Evolutionary conservation across 2,797 vertebrate species (phyloP), one percentile per base, ranked within the genome.

Genomic region (Sebastes diploproa): DNA sequence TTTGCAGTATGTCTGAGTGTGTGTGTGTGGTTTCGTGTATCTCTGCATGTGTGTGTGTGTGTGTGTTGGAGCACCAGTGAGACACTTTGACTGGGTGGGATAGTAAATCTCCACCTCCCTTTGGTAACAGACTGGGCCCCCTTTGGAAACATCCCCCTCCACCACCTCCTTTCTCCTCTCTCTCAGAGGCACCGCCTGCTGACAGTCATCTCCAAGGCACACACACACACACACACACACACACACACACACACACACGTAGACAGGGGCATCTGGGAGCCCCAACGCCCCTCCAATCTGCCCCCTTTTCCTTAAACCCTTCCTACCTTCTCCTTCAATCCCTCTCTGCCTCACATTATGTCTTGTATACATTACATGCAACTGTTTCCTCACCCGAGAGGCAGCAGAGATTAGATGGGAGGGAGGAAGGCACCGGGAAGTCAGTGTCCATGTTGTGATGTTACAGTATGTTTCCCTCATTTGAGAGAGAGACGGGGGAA

Each of bases 41-140:
- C 27, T 87, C 68, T 88, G 72, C 83, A 70, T 75, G 78, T 72
- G 29, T 84, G 69, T 86, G 81, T 84, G 92, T 84, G 92, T 85
- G 88, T 79, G 85, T 88, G 85, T 90, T 80, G 84, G 87, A 89
- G 92, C 86, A 92, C 92, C 91, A 91, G 93, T 84, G 93, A 93
- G 94, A 91, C 94, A 94, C 68, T 95, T 96, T 95, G 96, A 94
- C 95, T 95, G 95, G 95, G 95, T 95, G 96, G 97, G 96, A 96
- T 90, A 92, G 93, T 89, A 94, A 95, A 94, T 97, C 96, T 95
- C 96, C 97, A 95, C 97, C 96, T 96, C 96, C 96, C 88, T 93
- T 83, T 78, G 78, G 72, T 90, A 90, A 84, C 90, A 93, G 92
- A 90, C 94, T 91, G 88, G 88, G 88, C 90, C 92, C 89, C 92